These are phyloP conservation scores for Tipula vernalis DNA, from an alignment of 2,888 invertebrate genomes.

Conservation along the genomic window DNA sequence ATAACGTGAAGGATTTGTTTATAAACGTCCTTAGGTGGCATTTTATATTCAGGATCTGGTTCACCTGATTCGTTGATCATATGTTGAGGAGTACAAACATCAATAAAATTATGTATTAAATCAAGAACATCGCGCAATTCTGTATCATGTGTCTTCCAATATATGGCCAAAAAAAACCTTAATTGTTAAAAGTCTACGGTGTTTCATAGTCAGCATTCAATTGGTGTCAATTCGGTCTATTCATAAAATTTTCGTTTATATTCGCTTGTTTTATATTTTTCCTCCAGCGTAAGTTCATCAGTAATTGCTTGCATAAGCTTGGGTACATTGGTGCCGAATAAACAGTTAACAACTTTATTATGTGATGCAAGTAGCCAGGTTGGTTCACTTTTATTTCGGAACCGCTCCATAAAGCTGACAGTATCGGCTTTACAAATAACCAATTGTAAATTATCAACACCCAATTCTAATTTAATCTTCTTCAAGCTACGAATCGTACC, in stretches of 20 bases:
- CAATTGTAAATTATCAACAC: conserved; percentile 64
- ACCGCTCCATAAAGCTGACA: conserved; percentile 58
- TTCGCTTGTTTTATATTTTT: conserved; percentile 20
- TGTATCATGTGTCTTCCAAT: conserved; percentile 30
- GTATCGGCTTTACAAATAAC: conserved; percentile 63
- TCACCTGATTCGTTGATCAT: conserved; percentile 23
- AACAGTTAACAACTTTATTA: conserved; percentile 60
- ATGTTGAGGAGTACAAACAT: conserved; percentile 23
- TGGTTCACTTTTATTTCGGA: conserved; percentile 74
- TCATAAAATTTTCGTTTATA: conserved; percentile 28
- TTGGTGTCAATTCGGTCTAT: conserved; percentile 41
- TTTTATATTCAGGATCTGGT: conserved; percentile 20
- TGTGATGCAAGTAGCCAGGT: conserved; percentile 77
- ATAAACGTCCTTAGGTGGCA: conserved; percentile 20
- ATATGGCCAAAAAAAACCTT: conserved; percentile 28
- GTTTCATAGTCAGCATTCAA: conserved; percentile 36
- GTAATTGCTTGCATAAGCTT: conserved; percentile 52
- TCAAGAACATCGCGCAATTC: conserved; percentile 21
- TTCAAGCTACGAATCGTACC: conserved; percentile 75
- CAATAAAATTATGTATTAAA: conserved; percentile 23
- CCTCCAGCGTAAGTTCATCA: conserved; percentile 57
- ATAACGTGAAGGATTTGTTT: background rate
- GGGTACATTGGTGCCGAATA: conserved; percentile 77
- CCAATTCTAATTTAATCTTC: conserved; percentile 76
- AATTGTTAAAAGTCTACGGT: conserved; percentile 26